Evolutionary conservation across 2,797 vertebrate species (phyloP).

Genomic region (Neomorphus geoffroyi): DNA sequence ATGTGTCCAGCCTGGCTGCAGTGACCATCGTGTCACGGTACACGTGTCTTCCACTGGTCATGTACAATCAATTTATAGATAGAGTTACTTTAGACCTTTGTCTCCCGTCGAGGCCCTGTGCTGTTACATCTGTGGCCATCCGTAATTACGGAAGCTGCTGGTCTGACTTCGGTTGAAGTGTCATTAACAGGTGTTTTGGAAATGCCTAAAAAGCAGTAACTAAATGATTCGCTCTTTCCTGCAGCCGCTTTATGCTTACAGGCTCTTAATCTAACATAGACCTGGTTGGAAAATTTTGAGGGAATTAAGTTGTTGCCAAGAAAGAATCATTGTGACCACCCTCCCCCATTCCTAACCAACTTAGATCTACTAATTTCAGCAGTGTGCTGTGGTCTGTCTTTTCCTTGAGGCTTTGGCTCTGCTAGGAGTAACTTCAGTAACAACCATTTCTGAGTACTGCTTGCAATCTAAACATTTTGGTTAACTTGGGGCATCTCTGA

Average conservation of each 20-base stretch:
- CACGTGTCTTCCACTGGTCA: not conserved
- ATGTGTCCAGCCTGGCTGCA: not conserved
- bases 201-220: not conserved
- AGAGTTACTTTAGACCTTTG: not conserved
- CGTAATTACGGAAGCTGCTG: not conserved
- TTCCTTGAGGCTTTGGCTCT: slow-evolving; percentile 44
- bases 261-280: not conserved
- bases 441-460: not conserved
- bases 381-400: not conserved
- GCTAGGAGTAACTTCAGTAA: slow-evolving; percentile 20
- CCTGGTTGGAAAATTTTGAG: not conserved
- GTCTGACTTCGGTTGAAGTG: not conserved
- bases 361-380: slow-evolving; percentile 18
- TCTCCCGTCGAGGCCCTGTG: not conserved
- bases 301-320: not conserved
- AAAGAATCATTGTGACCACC: not conserved
- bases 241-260: not conserved
- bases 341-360: not conserved
- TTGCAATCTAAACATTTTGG: slow-evolving; percentile 33
- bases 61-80: not conserved
- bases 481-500: not conserved
- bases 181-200: not conserved
- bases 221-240: not conserved
- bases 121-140: not conserved
- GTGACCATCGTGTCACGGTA: not conserved